These are phyloP conservation scores for Thumatha senex DNA, from an alignment of 2,888 invertebrate species.

Conservation along the genomic window DNA sequence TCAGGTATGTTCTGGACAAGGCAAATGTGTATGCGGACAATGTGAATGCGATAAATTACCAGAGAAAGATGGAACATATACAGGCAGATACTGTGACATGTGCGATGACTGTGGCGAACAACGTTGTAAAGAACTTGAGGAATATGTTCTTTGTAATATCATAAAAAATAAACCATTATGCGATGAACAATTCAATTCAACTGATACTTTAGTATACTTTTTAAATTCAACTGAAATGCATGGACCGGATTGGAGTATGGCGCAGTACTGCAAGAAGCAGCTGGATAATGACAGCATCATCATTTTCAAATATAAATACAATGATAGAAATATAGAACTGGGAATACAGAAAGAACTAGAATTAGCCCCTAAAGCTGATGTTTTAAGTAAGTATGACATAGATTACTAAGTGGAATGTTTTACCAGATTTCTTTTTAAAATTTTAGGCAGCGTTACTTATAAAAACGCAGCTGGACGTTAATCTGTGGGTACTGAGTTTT, in stretches of 20 bases:
- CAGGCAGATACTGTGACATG: conserved; percentile 87
- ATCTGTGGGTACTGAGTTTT: too few species aligned
- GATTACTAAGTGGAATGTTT: too few species aligned
- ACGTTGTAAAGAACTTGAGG: conserved; percentile 86
- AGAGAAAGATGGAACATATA: conserved; percentile 69
- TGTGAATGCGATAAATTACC: conserved; percentile 82
- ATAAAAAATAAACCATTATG: conserved; percentile 44
- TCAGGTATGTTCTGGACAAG: conserved; percentile 77
- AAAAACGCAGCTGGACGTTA: too few species aligned
- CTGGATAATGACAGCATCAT: conserved; percentile 48
- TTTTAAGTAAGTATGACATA: conserved; percentile 68
- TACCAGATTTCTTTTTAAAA: too few species aligned
- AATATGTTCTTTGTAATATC: conserved; percentile 86
- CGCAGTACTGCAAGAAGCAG: conserved; percentile 50
- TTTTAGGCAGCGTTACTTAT: too few species aligned
- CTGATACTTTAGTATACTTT: conserved; percentile 34
- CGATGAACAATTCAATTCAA: conserved; percentile 40
- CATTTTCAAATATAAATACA: conserved; percentile 55
- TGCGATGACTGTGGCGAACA: conserved; percentile 87
- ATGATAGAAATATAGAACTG: conserved; percentile 41
- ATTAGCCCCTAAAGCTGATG: conserved; percentile 44
- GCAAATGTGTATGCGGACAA: conserved; percentile 87
- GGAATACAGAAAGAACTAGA: conserved; percentile 64
- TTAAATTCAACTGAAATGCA: conserved; percentile 52
- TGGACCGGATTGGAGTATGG: conserved; percentile 37